Percentiles rank a stretch among this genome's conserved stretches.
Evolutionary conservation across 2,797 vertebrate species (phyloP).

Genomic region (Adelosebastes latens): DNA sequence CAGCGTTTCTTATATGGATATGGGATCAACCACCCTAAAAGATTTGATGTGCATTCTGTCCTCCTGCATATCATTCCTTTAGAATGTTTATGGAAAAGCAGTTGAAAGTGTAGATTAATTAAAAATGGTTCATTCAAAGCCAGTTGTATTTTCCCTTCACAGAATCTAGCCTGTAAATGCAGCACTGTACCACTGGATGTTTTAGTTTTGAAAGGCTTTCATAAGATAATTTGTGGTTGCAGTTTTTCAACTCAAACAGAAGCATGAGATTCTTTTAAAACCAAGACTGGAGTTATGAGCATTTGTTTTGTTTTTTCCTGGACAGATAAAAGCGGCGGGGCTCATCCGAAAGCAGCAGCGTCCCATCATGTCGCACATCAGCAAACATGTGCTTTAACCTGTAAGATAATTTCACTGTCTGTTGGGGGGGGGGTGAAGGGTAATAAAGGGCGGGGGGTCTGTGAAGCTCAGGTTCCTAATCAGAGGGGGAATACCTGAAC

Average conservation of each 20-base stretch:
- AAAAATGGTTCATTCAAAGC: background rate
- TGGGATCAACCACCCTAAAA: background rate
- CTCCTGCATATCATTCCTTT: background rate
- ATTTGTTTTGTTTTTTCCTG: background rate
- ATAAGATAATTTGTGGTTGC: background rate
- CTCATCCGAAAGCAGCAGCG: background rate
- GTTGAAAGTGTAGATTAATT: background rate
- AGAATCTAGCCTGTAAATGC: background rate
- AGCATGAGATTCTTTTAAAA: background rate
- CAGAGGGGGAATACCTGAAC: constrained; percentile 80
- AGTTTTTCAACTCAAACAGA: background rate
- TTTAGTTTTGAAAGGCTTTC: background rate
- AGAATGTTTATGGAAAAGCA: background rate
- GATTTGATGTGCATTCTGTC: background rate
- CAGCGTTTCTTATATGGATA: background rate
- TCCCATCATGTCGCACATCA: constrained; percentile 1
- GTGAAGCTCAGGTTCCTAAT: constrained; percentile 76
- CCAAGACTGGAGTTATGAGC: background rate
- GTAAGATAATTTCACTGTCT: constrained; percentile 13
- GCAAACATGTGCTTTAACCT: constrained; percentile 8
- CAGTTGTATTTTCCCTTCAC: background rate
- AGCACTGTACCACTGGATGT: background rate
- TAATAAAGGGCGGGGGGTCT: constrained; percentile 21
- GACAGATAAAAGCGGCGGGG: background rate
- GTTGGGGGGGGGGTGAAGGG: background rate